phyloP scores from a whole-genome alignment of 53 echinoderm and acorn worm genomes.

The Temnopleurus reevesii region DNA sequence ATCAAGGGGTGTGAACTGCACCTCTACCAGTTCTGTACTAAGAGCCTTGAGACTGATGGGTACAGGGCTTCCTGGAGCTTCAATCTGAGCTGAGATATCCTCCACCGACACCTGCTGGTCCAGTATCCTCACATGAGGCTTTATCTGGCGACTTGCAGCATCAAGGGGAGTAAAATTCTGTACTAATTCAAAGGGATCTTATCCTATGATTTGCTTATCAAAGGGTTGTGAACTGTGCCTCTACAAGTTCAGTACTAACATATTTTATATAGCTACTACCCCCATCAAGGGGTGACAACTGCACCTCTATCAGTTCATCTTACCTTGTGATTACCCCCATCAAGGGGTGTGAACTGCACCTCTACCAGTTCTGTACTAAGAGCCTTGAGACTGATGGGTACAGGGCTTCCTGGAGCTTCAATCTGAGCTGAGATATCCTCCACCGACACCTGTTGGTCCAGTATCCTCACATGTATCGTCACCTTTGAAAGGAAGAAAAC shows the following conservation, averaged over 20 bases:
- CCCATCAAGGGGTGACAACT: too few relatives aligned
- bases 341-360: constrained; percentile 73
- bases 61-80: constrained; percentile 73
- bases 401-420: constrained; percentile 77
- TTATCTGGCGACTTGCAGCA: too few relatives aligned
- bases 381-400: constrained; percentile 75
- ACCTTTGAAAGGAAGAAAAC: constrained; percentile 55
- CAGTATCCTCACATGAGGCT: constrained; percentile 64
- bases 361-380: constrained; percentile 70
- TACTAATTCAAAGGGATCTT: too few relatives aligned
- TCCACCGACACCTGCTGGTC: constrained; percentile 74
- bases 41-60: constrained; percentile 70
- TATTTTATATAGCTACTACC: too few relatives aligned
- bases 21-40: constrained; percentile 66
- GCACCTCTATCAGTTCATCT: not conserved
- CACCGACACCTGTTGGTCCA: constrained; percentile 72
- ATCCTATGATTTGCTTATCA: constrained; percentile 86
- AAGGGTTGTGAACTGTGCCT: constrained; percentile 73
- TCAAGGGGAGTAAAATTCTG: too few relatives aligned
- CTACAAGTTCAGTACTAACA: constrained; percentile 66
- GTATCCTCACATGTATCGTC: constrained; percentile 63
- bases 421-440: constrained; percentile 88
- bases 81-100: constrained; percentile 86
- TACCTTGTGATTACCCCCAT: constrained; percentile 89
- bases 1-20: constrained; percentile 48